Base-by-base conservation (phyloP, 1,140 invertebrate species). In the Scaptodrosophila lebanonensis region DNA sequence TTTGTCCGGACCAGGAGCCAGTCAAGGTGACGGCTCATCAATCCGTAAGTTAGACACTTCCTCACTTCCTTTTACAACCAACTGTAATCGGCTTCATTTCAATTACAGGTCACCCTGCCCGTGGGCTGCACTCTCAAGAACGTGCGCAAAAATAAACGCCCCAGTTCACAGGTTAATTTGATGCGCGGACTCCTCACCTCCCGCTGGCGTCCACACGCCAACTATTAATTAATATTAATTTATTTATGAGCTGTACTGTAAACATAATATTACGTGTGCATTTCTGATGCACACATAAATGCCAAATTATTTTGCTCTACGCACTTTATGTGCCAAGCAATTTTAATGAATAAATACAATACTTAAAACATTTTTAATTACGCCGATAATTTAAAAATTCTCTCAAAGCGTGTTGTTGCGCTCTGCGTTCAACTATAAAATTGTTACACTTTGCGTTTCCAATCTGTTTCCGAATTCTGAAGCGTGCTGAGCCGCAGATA, bases 41-140 rank as follows among this genome's bases (percentile, higher is more conserved):
- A 70, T 67, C 84, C 30, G 84, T 86, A 76, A 86, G 84, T 79
- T 42, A 68, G 60, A 66, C 47, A n/a, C n/a, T n/a, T n/a, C n/a
- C n/a, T n/a, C n/a, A n/a, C n/a, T n/a, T n/a, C n/a, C n/a, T n/a
- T n/a, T n/a, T n/a, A n/a, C n/a, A n/a, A n/a, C n/a, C n/a, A n/a
- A n/a, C n/a, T n/a, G n/a, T n/a, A n/a, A n/a, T n/a, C n/a, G n/a
- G n/a, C n/a, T n/a, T n/a, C n/a, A n/a, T n/a, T n/a, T n/a, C n/a
- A n/a, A 49, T 48, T 65, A 16, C 61, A 86, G 84, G 79, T 85
- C 32, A 57, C 77, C 22, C 53, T 86, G 42, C 79, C 75, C 9
- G 64, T 73, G 8, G 82, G 82, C 27, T 86, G 84, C 57, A 71
- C 65, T 43, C 45, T 86, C 44, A 86, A 83, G 50, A 86, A 83